phyloP scores from a whole-genome alignment of 2,888 invertebrate species.

The Periphyllus acericola region DNA sequence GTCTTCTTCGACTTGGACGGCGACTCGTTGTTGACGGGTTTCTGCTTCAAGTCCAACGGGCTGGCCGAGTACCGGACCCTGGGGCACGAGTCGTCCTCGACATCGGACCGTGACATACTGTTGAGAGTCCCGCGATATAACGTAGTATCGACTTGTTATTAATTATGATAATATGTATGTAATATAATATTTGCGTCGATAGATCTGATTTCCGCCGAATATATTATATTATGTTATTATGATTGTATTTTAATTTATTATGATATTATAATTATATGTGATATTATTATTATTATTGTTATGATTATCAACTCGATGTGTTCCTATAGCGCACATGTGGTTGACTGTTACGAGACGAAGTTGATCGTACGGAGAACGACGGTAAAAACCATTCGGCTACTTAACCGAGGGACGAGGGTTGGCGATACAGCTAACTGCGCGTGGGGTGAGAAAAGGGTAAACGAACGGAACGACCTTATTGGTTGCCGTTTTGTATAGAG shows the following conservation, averaged over 20 bases:
- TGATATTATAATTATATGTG: too few species aligned
- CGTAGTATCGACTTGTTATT: too few species aligned
- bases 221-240: too few species aligned
- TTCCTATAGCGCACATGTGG: slow-evolving; percentile 15
- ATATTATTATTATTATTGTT: too few species aligned
- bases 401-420: slow-evolving; percentile 27
- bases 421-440: neutral
- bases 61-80: slow-evolving; percentile 35
- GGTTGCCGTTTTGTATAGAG: slow-evolving; percentile 22
- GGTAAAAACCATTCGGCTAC: slow-evolving; percentile 35
- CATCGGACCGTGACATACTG: slow-evolving; percentile 11
- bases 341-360: slow-evolving; percentile 29
- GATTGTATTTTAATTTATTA: too few species aligned
- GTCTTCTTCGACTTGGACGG: slow-evolving; percentile 38
- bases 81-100: slow-evolving; percentile 24
- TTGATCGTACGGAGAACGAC: slow-evolving; percentile 2
- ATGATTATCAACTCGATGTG: neutral
- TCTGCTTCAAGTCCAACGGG: slow-evolving; percentile 40
- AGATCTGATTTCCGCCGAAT: too few species aligned
- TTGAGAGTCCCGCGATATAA: neutral
- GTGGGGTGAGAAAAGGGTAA: slow-evolving; percentile 33
- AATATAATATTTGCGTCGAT: too few species aligned
- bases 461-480: slow-evolving; percentile 33
- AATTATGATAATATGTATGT: neutral
- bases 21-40: neutral